Base-by-base conservation (phyloP, 2,797 vertebrate species). In the Falco cherrug region DNA sequence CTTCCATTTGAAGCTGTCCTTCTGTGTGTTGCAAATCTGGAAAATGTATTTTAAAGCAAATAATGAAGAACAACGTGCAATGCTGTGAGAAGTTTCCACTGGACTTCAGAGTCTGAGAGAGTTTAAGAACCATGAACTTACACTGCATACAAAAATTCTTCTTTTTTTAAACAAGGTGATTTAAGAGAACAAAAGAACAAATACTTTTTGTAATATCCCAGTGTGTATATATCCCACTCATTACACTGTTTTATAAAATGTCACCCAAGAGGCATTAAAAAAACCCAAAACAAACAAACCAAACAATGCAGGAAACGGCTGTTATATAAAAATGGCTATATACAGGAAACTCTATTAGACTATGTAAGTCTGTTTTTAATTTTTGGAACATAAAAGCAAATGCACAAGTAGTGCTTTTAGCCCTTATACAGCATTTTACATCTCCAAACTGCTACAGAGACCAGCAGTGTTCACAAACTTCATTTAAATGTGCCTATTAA, bases 1-100 rank as follows among this genome's bases (percentile, higher is more conserved):
- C 97, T 96, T 99, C 99, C 59, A 96, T 98, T 97, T 99, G 99
- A 97, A 99, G 98, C 77, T 98, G 98, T 64, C 99, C 99, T 86
- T 99, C 99, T 65, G 98, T 98, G 53, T 97, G 98, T 45, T 98
- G 97, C 92, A 99, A 98, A 88, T 99, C 99, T 99, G 97, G 76
- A 97, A 96, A 67, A 94, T 10, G 97, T 47, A 96, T 96, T 95
- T 84, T 91, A 91, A 74, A 87, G 51, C 78, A 96, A 93, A 79
- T 17, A 29, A 75, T 10, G 9, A 90, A 56, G 41, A 75, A 78
- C 17, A 61, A 80, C 1, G 9, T 61, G 41, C 15, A 71, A 9
- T 4, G 14, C 68, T 78, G 48, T 60, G 35, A 77, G 43, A 82
- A 79, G 16, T 48, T 77, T 89, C 45, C 43, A 68, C 6, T 70